A percentile compares a stretch with the other conserved stretches of the same genome.
Conservation (phyloP, 2,113 vertebrate genomes). For the Labeo catla region DNA sequence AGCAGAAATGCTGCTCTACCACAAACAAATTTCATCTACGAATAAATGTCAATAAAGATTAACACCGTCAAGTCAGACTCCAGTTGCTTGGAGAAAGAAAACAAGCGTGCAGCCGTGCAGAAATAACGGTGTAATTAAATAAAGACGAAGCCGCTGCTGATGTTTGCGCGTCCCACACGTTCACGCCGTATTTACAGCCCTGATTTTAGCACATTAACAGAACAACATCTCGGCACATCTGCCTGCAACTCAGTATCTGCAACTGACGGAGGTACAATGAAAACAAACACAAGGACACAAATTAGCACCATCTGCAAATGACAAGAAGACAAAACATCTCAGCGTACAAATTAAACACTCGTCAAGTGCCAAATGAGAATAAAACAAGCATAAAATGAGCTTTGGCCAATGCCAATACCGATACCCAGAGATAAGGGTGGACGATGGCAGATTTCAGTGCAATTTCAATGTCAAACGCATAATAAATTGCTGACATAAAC, state of each 20-base stretch:
- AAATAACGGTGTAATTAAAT: conserved; percentile 15
- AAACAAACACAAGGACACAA: conserved; percentile 12
- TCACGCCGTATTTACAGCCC: neutral
- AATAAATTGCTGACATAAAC: neutral
- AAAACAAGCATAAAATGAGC: neutral
- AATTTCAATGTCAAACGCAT: too few relatives aligned
- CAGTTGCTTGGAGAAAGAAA: neutral
- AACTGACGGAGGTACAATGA: neutral
- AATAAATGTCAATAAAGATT: neutral
- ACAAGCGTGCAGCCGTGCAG: neutral
- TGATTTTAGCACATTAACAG: neutral
- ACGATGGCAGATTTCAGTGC: neutral
- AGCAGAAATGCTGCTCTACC: neutral
- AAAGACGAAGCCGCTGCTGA: neutral
- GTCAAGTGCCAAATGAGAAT: conserved; percentile 12
- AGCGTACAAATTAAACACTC: neutral
- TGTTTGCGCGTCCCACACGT: neutral
- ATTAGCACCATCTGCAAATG: conserved; percentile 8
- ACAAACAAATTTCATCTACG: too few relatives aligned
- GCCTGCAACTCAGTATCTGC: neutral
- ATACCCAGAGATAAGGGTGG: too few relatives aligned
- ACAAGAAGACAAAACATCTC: neutral
- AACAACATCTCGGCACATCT: neutral
- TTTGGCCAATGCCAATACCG: neutral
- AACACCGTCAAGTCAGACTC: neutral